These are phyloP conservation scores for Phyllotreta cruciferae DNA, from an alignment of 2,888 invertebrate species.

Conservation along the genomic window DNA sequence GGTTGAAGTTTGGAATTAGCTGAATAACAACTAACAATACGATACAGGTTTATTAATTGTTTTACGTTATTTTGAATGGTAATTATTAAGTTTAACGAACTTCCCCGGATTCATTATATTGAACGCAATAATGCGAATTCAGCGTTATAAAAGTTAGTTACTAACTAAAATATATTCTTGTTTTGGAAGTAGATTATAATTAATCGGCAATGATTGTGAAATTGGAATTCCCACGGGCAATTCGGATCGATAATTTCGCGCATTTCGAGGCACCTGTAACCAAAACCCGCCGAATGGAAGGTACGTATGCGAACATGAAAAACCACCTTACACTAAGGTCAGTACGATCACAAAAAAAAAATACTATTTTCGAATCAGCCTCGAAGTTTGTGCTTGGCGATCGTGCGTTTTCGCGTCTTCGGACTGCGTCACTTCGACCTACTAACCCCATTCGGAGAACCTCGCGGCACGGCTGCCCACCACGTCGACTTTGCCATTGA, in stretches of 20 bases:
- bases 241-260: neutral
- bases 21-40: no score
- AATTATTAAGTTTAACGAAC: no score
- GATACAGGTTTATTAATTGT: no score
- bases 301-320: slow-evolving; percentile 38
- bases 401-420: slow-evolving; percentile 72
- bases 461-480: slow-evolving; percentile 52
- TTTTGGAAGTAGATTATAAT: no score
- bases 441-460: slow-evolving; percentile 72
- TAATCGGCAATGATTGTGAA: no score
- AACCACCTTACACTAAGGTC: slow-evolving; percentile 48
- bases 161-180: no score
- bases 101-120: no score
- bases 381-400: slow-evolving; percentile 60
- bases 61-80: no score
- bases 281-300: slow-evolving; percentile 40
- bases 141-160: no score
- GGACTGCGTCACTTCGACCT: slow-evolving; percentile 70
- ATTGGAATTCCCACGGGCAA: neutral
- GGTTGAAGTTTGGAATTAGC: no score
- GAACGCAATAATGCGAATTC: no score
- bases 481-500: slow-evolving; percentile 56
- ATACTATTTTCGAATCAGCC: slow-evolving; percentile 52
- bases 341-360: slow-evolving; percentile 44
- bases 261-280: slow-evolving; percentile 28